A percentile compares a stretch with the other conserved stretches of the same genome.
Conservation (phyloP, 2,113 vertebrate genomes). For the Sinocyclocheilus maitianheensis region DNA sequence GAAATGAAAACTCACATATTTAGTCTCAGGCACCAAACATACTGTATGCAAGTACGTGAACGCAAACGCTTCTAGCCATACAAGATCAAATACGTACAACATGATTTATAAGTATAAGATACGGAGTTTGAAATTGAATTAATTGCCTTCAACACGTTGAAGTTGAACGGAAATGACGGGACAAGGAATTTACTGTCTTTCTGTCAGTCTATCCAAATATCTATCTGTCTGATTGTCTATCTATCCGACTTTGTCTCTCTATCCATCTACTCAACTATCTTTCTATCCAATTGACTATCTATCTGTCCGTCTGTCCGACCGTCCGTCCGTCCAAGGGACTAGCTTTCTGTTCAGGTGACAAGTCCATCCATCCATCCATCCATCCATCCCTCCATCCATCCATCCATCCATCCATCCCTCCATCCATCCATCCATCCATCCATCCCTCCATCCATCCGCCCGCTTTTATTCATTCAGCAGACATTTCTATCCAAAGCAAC, state of each 20-base stretch:
- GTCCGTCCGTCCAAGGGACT: too few species aligned
- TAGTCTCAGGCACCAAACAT: not conserved
- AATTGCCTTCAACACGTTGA: not conserved
- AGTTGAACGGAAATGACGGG: not conserved
- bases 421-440: not conserved
- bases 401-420: fast-evolving
- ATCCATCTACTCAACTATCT: not conserved
- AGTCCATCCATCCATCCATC: not conserved
- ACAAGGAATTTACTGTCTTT: not conserved
- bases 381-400: not conserved
- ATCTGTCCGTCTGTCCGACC: not conserved
- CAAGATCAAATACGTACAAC: not conserved
- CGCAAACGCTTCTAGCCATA: not conserved
- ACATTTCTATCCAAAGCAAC: not conserved
- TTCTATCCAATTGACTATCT: not conserved
- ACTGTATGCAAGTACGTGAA: not conserved
- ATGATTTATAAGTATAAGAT: not conserved
- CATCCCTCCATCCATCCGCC: not conserved
- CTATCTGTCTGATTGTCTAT: not conserved
- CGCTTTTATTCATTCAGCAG: not conserved
- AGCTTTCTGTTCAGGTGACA: not conserved
- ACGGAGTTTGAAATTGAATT: not conserved
- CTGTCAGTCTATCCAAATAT: not conserved
- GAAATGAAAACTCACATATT: not conserved
- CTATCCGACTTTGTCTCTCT: not conserved